phyloP scores from a whole-genome alignment of 2,113 vertebrate species.

The Tachuris rubrigastra region DNA sequence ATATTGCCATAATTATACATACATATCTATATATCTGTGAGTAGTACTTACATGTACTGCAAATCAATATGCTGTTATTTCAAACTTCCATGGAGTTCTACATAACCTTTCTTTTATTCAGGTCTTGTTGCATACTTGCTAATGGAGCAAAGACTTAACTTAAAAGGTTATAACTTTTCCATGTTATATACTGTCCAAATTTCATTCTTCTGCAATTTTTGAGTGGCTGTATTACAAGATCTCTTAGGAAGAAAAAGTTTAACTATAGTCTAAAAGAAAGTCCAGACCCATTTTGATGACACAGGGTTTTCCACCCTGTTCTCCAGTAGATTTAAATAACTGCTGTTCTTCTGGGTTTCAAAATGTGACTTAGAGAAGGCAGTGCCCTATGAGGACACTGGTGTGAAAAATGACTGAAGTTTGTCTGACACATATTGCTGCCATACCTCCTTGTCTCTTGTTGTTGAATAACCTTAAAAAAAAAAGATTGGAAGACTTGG shows the following conservation, averaged over 20 bases:
- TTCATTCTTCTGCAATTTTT: background rate
- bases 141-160: background rate
- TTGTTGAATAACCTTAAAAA: background rate
- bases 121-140: background rate
- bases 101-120: background rate
- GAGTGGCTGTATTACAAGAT: background rate
- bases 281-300: background rate
- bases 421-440: background rate
- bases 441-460: background rate
- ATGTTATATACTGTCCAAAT: background rate
- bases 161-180: background rate
- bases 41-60: background rate
- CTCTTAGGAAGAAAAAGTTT: background rate
- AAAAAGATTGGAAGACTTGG: background rate
- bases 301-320: background rate
- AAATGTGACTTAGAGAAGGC: background rate
- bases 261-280: background rate
- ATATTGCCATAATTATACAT: background rate
- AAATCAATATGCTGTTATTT: background rate
- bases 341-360: background rate
- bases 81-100: background rate
- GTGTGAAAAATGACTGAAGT: background rate
- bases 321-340: background rate
- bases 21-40: background rate
- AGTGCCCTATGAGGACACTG: background rate